Evolutionary conservation across 2,888 invertebrate genomes (phyloP), one percentile per base, ranked within the genome.

Genomic region (Campaea margaritaria): DNA sequence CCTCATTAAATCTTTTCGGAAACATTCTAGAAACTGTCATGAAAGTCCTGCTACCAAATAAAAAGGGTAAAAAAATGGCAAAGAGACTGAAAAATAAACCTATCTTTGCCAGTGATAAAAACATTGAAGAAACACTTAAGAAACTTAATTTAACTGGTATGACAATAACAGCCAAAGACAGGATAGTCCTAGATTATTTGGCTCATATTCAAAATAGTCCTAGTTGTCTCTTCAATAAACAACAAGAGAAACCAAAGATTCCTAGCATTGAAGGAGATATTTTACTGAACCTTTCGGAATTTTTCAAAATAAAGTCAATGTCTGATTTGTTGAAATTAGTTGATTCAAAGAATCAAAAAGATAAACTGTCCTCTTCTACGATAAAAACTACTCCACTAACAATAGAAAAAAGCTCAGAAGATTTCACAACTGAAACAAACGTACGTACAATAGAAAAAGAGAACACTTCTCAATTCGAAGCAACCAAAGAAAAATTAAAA

Each of bases 251-350:
- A 36, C 38, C 51, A 28, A 31, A 65, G 10, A 38, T 69, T n/a
- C 66, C 78, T n/a, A 76, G 70, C 47, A 51, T 84, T 31, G 81
- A 86, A 78, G 84, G 88, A 1, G 81, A 85, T 58, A 84, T 88
- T 64, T 70, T 90, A 49, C 72, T 86, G 1, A 89, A 87, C 65
- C 71, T 92, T 38, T 85, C 87, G 0, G 87, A 92, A 53, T 86
- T 90, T 65, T 84, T 88, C 5, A 90, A 87, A 73, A 81, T 89
- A 1, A 88, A 87, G 66, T 86, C 90, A 0, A 79, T 85, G 36
- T 67, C 79, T n/a, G 90, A 89, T 67, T 77, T 91, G 39, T 52
- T 88, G 0, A 85, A 84, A 52, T 46, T 86, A 42, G 42, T 86
- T 52, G 69, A 62, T 31, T 55, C 56, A 16, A 51, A 61, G 12